Evolutionary conservation across 2,797 vertebrate genomes (phyloP).

Genomic region (Chelonia mydas): DNA sequence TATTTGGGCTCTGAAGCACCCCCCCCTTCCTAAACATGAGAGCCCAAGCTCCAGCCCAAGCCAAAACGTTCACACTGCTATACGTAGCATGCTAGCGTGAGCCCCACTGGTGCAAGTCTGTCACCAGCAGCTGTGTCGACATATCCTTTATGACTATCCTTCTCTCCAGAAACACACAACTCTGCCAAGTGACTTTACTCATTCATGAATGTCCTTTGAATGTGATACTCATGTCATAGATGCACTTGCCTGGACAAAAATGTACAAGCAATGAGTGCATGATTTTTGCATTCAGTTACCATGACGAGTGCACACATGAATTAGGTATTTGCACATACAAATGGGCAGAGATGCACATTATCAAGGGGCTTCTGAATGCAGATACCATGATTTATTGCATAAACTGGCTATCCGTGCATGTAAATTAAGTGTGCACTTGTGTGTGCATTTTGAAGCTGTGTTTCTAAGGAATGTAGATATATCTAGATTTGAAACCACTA

Average conservation of each 20-base stretch:
- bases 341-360: background rate
- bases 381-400: background rate
- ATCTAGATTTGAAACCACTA: conserved; percentile 49
- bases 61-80: too few species aligned
- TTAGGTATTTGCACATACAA: background rate
- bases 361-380: conserved; percentile 42
- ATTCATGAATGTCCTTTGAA: conserved; percentile 17
- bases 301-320: background rate
- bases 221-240: background rate
- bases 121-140: too few species aligned
- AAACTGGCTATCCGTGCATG: background rate
- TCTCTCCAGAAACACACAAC: background rate
- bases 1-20: too few species aligned
- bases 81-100: too few species aligned
- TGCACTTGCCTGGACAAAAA: conserved; percentile 31
- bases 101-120: too few species aligned
- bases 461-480: conserved; percentile 47
- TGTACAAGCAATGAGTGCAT: conserved; percentile 59
- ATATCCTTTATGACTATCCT: background rate
- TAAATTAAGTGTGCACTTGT: background rate
- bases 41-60: too few species aligned
- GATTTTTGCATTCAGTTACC: conserved; percentile 34
- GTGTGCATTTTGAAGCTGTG: background rate
- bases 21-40: too few species aligned
- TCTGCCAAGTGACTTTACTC: conserved; percentile 28